Evolutionary conservation across 2,113 vertebrate genomes (phyloP), one percentile per base, ranked within the genome.

Genomic region (Psittacula cyanocephala): DNA sequence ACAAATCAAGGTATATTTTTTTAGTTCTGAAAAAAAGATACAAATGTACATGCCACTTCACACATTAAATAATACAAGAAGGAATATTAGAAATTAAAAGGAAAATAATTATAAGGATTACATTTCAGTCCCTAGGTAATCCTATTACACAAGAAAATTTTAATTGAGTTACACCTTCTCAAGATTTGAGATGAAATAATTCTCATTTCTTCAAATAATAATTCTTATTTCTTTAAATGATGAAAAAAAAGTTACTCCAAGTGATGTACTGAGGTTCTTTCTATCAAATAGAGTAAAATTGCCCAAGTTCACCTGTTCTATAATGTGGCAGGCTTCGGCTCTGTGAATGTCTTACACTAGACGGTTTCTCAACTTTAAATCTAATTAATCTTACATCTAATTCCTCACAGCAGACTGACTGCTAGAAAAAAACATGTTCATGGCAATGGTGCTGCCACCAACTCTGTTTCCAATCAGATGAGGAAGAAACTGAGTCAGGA

Each of bases 21-120:
- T 80, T 10, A 31, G 27, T 49, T 37, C 28, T 77, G 22, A 29
- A 67, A 93, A 91, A 76, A n/a, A 68, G 12, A 46, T 11, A 27
- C 28, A 78, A 71, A 44, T 8, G 28, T 23, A 63, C 28, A 43
- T 37, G 20, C 6, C 64, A 59, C 75, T 77, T 91, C 57, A 69
- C 11, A 39, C 46, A 16, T 70, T 89, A 82, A 91, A 72, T 77
- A 95, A 62, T 74, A 74, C 17, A 86, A 67, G 64, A 90, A 83
- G 3, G 27, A 19, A 65, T 80, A 82, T 67, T 77, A 80, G 41
- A 82, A 95, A 89, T 49, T 4, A 88, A 92, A 91, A 89, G 29
- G 33, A 87, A 92, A 95, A 94, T 93, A 87, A 91, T 91, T 75
- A 93, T 1, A 80, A 50, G 41, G 60, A 86, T 93, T 91, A 93